These are phyloP conservation scores for Ganaspis brasiliensis DNA, from an alignment of 2,888 invertebrate genomes.

Conservation along the genomic window DNA sequence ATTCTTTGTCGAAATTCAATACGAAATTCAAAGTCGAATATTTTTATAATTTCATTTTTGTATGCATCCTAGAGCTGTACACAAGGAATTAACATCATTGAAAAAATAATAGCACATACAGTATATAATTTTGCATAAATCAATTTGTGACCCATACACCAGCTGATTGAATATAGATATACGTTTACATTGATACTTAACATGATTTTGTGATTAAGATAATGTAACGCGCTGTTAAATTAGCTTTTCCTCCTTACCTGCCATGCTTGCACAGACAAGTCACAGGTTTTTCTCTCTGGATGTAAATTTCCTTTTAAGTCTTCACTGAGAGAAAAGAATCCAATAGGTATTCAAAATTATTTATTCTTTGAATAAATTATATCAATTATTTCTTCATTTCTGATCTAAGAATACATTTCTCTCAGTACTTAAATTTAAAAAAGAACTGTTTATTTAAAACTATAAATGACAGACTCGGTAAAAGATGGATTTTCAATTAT, in stretches of 20 bases:
- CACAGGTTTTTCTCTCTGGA: constrained; percentile 19
- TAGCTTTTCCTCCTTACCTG: neutral
- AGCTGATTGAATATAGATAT: constrained; percentile 72
- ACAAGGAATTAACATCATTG: constrained; percentile 14
- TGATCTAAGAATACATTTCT: too few species aligned
- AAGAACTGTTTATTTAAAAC: too few species aligned
- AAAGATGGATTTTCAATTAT: constrained; percentile 15
- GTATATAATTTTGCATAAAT: constrained; percentile 22
- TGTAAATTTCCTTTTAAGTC: constrained; percentile 20
- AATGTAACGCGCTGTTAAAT: constrained; percentile 4
- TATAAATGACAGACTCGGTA: too few species aligned
- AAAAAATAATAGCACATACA: constrained; percentile 15
- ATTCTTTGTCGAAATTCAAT: neutral
- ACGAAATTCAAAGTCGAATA: constrained; percentile 27
- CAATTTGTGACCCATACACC: constrained; percentile 76
- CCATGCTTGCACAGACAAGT: constrained; percentile 12
- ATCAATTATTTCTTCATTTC: too few species aligned
- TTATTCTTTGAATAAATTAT: too few species aligned
- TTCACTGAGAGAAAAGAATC: neutral
- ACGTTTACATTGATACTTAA: constrained; percentile 44
- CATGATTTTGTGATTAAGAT: constrained; percentile 32
- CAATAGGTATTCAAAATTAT: too few species aligned
- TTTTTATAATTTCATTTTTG: neutral
- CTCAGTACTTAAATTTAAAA: too few species aligned
- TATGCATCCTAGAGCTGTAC: neutral